A percentile compares a stretch with the other conserved stretches of the same genome.
These are phyloP conservation scores for Tenthredo distinguenda DNA, from an alignment of 2,888 invertebrate species.

Conservation along the genomic window DNA sequence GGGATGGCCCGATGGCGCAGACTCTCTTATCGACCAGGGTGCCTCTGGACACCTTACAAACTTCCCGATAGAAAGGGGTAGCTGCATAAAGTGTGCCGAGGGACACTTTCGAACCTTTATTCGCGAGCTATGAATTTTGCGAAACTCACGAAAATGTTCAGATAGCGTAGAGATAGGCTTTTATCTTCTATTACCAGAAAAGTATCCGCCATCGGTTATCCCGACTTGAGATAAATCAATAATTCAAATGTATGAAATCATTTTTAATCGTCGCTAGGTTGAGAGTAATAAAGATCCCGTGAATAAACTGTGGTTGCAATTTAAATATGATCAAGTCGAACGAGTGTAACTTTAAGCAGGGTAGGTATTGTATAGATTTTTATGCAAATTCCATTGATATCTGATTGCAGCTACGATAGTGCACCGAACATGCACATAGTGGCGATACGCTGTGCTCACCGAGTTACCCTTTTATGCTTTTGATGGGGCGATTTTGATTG, in stretches of 20 bases:
- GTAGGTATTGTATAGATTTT: slow-evolving; percentile 72
- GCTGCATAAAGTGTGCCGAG: slow-evolving; percentile 63
- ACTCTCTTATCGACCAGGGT: slow-evolving; percentile 75
- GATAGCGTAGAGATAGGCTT: not conserved
- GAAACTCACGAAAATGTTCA: not conserved
- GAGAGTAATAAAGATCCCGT: not conserved
- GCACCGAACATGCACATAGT: slow-evolving; percentile 69
- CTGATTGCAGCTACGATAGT: slow-evolving; percentile 69
- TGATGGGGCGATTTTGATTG: slow-evolving; percentile 53
- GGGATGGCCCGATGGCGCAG: slow-evolving; percentile 62
- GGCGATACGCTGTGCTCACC: slow-evolving; percentile 61
- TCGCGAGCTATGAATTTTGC: not conserved
- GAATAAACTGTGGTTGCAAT: slow-evolving; percentile 22
- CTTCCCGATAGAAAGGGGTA: slow-evolving; percentile 72
- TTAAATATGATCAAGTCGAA: slow-evolving; percentile 58
- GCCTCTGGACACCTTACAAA: slow-evolving; percentile 59
- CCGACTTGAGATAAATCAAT: not conserved
- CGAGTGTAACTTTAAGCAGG: slow-evolving; percentile 58
- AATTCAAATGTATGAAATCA: not conserved
- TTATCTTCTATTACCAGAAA: not conserved
- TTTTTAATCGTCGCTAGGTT: not conserved
- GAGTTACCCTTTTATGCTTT: slow-evolving; percentile 58
- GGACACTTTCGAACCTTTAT: slow-evolving; percentile 39
- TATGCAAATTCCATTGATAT: slow-evolving; percentile 77
- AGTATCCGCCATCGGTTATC: not conserved